These are phyloP conservation scores for Orthonevra nobilis DNA, from an alignment of 2,888 invertebrate genomes.

Conservation along the genomic window DNA sequence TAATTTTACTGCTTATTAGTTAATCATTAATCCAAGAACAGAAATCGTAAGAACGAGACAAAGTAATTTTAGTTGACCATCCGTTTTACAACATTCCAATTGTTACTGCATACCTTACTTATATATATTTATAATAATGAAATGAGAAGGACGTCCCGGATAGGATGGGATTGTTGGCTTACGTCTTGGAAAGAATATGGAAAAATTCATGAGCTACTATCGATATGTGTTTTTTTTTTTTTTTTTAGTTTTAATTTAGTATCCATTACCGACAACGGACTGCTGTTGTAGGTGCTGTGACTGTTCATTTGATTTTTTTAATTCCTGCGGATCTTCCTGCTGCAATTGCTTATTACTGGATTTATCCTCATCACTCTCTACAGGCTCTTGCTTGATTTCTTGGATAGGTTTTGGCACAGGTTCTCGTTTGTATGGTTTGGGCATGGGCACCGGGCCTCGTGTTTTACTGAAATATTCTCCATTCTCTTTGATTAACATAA, in stretches of 20 bases:
- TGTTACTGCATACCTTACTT: slow-evolving; percentile 47
- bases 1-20: slow-evolving; percentile 14
- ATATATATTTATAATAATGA: slow-evolving; percentile 11
- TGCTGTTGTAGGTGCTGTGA: slow-evolving; percentile 24
- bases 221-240: slow-evolving; percentile 32
- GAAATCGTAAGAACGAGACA: slow-evolving; percentile 10
- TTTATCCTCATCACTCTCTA: slow-evolving; percentile 28
- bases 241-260: slow-evolving; percentile 51
- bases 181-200: slow-evolving; percentile 6
- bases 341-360: not conserved
- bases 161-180: not conserved
- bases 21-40: slow-evolving; percentile 14
- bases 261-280: slow-evolving; percentile 63
- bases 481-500: slow-evolving; percentile 54
- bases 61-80: slow-evolving; percentile 6
- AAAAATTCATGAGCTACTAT: slow-evolving; percentile 36
- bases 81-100: slow-evolving; percentile 45
- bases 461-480: slow-evolving; percentile 28
- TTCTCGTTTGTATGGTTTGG: slow-evolving; percentile 36
- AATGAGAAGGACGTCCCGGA: slow-evolving; percentile 15
- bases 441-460: slow-evolving; percentile 38
- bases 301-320: not conserved
- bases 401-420: slow-evolving; percentile 32
- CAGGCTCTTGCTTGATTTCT: slow-evolving; percentile 61
- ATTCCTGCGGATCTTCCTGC: not conserved